Base-by-base conservation (phyloP, 1,140 invertebrate species). In the Lepidurus apus region DNA sequence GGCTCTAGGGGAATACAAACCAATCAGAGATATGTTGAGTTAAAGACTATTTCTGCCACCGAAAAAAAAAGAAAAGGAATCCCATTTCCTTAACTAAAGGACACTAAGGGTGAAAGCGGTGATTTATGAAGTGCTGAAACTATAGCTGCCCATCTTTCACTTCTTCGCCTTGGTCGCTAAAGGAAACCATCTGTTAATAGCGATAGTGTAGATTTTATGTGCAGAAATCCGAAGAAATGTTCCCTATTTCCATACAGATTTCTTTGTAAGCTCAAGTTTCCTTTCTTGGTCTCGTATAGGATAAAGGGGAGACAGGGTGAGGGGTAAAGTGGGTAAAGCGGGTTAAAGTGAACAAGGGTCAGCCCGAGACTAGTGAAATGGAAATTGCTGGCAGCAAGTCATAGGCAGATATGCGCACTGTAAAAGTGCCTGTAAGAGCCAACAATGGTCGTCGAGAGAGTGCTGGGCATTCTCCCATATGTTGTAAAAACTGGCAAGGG, bases 391-490 rank as follows among this genome's bases (percentile, higher is more conserved):
- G 53, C 53, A 65, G 53, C 53, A 21, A 17, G 53, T 65, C 53
- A 65, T 65, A 65, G 53, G 53, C 53, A 65, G 53, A 65, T 65
- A 65, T 65, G n/a, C 53, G 53, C 53, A n/a, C 53, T 65, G 53
- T 17, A 17, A 65, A 65, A 65, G 53, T 65, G 53, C 53, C 21
- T 9, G 53, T 65, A 65, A 65, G 53, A 65, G 53, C 53, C 53
- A 65, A 65, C 17, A 21, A 65, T 65, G 53, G 53, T 21, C 53
- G 53, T 65, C 53, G 21, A 65, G 53, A 65, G 53, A 65, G 53
- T 65, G 53, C 53, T 65, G 21, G 53, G 13, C 53, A 65, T 65
- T 21, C 21, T 21, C 53, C 21, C 53, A 65, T 65, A 65, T 65
- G 53, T 65, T 65, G 53, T 65, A 65, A 65, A 65, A 65, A 21